Evolutionary conservation across 2,113 vertebrate genomes (phyloP), one percentile per base, ranked within the genome.

Genomic region (Ptilorrhoa leucosticta): DNA sequence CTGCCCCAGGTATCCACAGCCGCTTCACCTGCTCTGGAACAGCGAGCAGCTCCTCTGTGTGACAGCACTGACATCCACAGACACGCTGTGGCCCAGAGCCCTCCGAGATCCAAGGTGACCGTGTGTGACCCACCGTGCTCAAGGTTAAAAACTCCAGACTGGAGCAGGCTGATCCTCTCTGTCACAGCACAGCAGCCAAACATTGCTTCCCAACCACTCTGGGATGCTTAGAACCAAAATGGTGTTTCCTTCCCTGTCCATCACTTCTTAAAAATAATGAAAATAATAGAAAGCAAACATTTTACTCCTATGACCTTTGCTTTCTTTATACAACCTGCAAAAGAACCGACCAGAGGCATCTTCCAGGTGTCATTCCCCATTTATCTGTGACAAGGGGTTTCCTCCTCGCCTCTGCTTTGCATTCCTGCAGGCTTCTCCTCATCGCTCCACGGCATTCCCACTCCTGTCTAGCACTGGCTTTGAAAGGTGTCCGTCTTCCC

Each of bases 41-140:
- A 37, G 39, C 0, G 3, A 8, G 47, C 53, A 26, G 24, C 75
- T 35, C 11, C 81, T 37, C 45, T 2, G 11, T 1, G 71, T 33
- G 48, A 19, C 4, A 45, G 40, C 33, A 65, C 37, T 2, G 45
- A 7, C 8, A 33, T 3, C 50, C 37, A 7, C 2, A 1, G 30
- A 23, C 37, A 17, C 0, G 1, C 60, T 2, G 7, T 2, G 83
- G 42, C 45, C 69, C 7, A 7, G 68, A 3, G 47, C 45, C 71
- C 51, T 10, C 27, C 11, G 53, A 39, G 45, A 13, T 3, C 30
- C 50, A 13, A 21, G 64, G 45, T 11, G 31, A 14, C 5, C 1
- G 0, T 22, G 70, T 28, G 18, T 1, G 5, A 18, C 57, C 53
- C 31, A 5, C 54, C 3, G 33, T 44, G 79, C 16, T 11, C 9